Percentiles rank a stretch among this genome's conserved stretches.
These are phyloP conservation scores for Arizona elegans DNA, from an alignment of 2,113 vertebrate species.

Conservation along the genomic window DNA sequence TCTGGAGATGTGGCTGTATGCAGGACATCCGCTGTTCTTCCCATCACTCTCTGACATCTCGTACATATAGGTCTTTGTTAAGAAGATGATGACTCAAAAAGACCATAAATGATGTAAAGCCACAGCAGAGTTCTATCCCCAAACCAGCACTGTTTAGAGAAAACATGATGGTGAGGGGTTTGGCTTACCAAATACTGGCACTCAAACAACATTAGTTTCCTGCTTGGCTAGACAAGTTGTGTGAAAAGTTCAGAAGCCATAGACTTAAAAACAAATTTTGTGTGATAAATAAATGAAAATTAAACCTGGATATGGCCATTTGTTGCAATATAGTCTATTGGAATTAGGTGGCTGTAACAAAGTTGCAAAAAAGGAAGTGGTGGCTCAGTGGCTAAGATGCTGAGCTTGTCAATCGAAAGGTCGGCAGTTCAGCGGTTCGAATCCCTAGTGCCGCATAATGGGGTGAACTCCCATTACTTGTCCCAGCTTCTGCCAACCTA, in stretches of 20 bases:
- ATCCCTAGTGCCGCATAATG: too few species aligned
- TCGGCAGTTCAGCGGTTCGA: too few species aligned
- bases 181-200: not conserved
- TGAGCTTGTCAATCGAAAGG: too few species aligned
- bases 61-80: conserved; percentile 22
- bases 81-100: conserved; percentile 10
- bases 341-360: not conserved
- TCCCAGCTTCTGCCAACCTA: too few species aligned
- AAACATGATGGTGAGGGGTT: conserved; percentile 5
- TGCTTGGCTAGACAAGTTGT: not conserved
- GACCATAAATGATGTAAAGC: conserved; percentile 26
- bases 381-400: too few species aligned
- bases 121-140: conserved; percentile 32
- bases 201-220: not conserved
- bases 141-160: conserved; percentile 19
- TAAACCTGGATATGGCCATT: not conserved
- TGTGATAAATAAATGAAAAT: conserved; percentile 4
- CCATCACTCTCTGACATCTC: not conserved
- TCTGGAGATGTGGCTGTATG: not conserved
- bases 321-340: not conserved
- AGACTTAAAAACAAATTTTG: not conserved
- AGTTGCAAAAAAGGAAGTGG: not conserved
- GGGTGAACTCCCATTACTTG: too few species aligned
- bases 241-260: not conserved
- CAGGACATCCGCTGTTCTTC: conserved; percentile 9